These are phyloP conservation scores for Podarcis lilfordi DNA, from an alignment of 2,797 vertebrate genomes.

Conservation along the genomic window DNA sequence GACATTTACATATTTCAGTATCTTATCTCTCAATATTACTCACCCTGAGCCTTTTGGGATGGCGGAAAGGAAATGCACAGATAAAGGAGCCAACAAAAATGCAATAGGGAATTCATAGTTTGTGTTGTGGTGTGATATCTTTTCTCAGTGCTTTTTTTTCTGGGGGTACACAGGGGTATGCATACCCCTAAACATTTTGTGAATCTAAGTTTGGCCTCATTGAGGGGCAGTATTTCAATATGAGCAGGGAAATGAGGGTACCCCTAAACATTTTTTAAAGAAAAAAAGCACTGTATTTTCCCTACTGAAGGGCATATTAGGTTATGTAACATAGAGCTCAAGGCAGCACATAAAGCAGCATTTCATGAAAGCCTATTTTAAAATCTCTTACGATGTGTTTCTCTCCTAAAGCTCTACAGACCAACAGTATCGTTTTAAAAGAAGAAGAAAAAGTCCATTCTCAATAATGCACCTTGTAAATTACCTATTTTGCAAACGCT, in stretches of 20 bases:
- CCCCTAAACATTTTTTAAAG: too few relatives aligned
- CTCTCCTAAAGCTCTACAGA: conserved; percentile 22
- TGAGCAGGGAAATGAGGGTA: too few relatives aligned
- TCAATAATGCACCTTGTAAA: not conserved
- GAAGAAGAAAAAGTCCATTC: not conserved
- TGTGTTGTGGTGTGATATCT: too few relatives aligned
- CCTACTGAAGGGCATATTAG: fast-evolving
- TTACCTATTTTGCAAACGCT: not conserved
- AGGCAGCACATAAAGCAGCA: not conserved
- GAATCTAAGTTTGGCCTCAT: too few relatives aligned
- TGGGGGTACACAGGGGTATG: too few relatives aligned
- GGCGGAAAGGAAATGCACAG: too few relatives aligned
- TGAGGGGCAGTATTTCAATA: too few relatives aligned
- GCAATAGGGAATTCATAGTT: not conserved
- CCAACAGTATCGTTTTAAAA: not conserved
- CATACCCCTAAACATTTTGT: too few relatives aligned
- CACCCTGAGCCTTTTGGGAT: not conserved
- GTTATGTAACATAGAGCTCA: conserved; percentile 20
- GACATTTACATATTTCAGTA: not conserved
- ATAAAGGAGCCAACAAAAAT: not conserved
- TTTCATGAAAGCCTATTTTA: not conserved
- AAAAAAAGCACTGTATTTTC: not conserved
- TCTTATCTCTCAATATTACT: not conserved
- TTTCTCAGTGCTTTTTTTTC: too few relatives aligned
- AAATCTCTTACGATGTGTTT: not conserved